A percentile compares a stretch with the other conserved stretches of the same genome.
Conservation (phyloP, 2,113 vertebrate species). For the Empidonax alnorum region DNA sequence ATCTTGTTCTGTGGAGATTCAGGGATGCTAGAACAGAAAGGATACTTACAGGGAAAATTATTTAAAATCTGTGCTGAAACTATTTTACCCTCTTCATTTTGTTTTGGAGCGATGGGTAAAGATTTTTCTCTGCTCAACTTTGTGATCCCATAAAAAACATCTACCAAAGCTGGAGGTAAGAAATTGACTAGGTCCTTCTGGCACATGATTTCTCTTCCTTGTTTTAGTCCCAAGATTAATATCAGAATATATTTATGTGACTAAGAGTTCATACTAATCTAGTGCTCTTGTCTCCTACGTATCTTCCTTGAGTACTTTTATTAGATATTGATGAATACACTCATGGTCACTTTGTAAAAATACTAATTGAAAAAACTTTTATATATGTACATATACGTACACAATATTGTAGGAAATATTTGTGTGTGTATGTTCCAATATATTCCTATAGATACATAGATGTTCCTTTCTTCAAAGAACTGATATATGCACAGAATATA, state of each 20-base stretch:
- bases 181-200: not conserved
- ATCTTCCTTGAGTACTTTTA: not conserved
- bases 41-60: not conserved
- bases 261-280: not conserved
- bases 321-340: not conserved
- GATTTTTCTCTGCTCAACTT: not conserved
- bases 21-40: not conserved
- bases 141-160: not conserved
- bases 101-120: not conserved
- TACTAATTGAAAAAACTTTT: not conserved
- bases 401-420: not conserved
- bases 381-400: no score
- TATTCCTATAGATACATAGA: not conserved
- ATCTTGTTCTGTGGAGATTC: not conserved
- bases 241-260: not conserved
- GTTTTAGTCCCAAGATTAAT: not conserved
- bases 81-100: not conserved
- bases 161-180: not conserved
- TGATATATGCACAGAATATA: not conserved
- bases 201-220: not conserved
- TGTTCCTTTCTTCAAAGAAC: not conserved
- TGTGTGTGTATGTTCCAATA: not conserved
- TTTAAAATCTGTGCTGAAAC: not conserved
- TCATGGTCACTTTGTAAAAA: accelerated
- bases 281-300: not conserved